Evolutionary conservation across 2,797 vertebrate species (phyloP), one percentile per base, ranked within the genome.

Genomic region (Sternotherus odoratus): DNA sequence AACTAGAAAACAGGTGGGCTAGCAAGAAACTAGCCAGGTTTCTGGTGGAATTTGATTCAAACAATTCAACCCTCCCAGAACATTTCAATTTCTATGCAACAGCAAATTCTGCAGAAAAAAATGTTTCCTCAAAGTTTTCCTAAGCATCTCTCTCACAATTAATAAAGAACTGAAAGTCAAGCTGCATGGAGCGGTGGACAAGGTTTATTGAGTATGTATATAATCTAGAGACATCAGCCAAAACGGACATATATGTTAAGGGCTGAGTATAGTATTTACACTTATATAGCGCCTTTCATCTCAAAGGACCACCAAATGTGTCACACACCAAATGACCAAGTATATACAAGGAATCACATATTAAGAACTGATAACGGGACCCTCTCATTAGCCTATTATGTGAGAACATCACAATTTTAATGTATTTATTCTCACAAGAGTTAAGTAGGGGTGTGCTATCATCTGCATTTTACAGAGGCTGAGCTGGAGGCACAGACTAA

Each of bases 351-450:
- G 4, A 43, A 74, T 74, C 24, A 46, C 69, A 43, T 28, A 3
- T 8, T 74, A 46, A 74, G 39, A 46, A 74, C 6, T 46, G 23
- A 28, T 51, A 23, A 46, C 15, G 36, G 69, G 11, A 51, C 19
- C 51, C 51, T 46, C 69, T 43, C 24, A 74, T 43, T 46, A 28
- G 24, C 24, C 12, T 26, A 74, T 15, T 28, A 84, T 60, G 81
- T 90, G 49, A 92, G 93, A 81, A 69, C 46, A 46, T 86, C 30
- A 87, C 74, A 79, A 88, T 87, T 91, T 30, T 54, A 83, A 72
- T 19, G 8, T 33, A 56, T 80, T 80, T 43, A 80, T 80, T 17
- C 16, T 39, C 51, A 11, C 23, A 77, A 33, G 36, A 89, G 48
- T 21, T 57, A 88, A 9, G 21, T 77, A 83, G 48, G 85, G 81